Conservation (phyloP, 2,888 invertebrate genomes). For the Scaptomyza cyrtandrae region DNA sequence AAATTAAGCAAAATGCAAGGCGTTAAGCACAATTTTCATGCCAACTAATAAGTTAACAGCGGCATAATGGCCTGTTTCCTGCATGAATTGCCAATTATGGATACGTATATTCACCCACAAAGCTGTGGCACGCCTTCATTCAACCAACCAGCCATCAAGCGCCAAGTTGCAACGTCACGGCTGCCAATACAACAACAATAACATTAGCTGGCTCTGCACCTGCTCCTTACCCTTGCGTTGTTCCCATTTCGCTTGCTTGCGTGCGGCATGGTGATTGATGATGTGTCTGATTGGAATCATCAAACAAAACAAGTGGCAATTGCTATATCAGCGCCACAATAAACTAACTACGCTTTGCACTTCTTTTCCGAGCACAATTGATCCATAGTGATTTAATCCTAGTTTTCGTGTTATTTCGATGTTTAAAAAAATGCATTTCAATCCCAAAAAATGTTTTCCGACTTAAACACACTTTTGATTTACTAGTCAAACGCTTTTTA, state of each 20-base stretch:
- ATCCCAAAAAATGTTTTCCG: not conserved
- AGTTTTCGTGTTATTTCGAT: not conserved
- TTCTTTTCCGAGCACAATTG: not conserved
- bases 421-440: not conserved
- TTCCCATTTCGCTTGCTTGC: slow-evolving; percentile 17
- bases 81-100: slow-evolving; percentile 82
- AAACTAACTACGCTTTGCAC: slow-evolving; percentile 11
- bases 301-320: slow-evolving; percentile 69
- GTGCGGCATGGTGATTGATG: slow-evolving; percentile 58
- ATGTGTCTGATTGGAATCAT: slow-evolving; percentile 64
- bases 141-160: slow-evolving; percentile 8
- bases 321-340: slow-evolving; percentile 58
- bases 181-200: slow-evolving; percentile 44
- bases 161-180: slow-evolving; percentile 57
- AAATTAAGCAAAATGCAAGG: slow-evolving; percentile 50
- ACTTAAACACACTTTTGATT: not conserved
- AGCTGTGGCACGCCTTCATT: slow-evolving; percentile 25
- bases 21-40: slow-evolving; percentile 66
- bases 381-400: not conserved
- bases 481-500: not conserved
- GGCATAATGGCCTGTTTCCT: slow-evolving; percentile 82
- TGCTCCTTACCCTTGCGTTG: slow-evolving; percentile 1
- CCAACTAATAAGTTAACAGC: slow-evolving; percentile 80
- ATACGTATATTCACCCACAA: not conserved
- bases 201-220: slow-evolving; percentile 15